Evolutionary conservation across 2,113 vertebrate species (phyloP), one percentile per base, ranked within the genome.

Genomic region (Rutilus rutilus): DNA sequence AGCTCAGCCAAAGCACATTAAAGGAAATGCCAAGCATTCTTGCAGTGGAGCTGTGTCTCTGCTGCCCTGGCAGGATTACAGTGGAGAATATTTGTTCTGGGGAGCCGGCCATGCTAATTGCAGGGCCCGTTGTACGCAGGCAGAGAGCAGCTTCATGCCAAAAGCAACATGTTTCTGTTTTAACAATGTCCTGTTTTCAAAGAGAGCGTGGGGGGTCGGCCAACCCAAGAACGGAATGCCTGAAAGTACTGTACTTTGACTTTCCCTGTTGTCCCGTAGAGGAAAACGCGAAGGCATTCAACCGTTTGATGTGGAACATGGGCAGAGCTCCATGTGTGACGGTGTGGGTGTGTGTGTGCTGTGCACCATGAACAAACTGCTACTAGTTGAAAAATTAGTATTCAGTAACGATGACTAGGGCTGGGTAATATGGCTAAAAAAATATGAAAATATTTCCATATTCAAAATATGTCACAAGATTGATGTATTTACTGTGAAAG

Each of bases 21-120:
- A 88, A 90, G 90, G 90, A 90, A 89, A 89, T 90, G 86, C 88
- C 87, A 79, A 45, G 74, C 88, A 89, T 90, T 90, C 88, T 88
- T 84, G 57, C 75, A 21, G 79, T 62, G 82, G 86, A 86, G 86
- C 88, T 67, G 47, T 87, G 73, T 90, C 78, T 89, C 84, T 89
- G 75, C 84, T 65, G 54, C 82, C 87, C 59, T 89, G 87, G 87
- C 89, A 89, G 86, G 86, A 78, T 82, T 87, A 86, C 87, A 88
- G 87, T 88, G 64, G 50, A 75, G 87, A 87, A 87, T 88, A 90
- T 90, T 90, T 90, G 84, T 89, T 89, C 86, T 86, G 85, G 84
- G 84, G 87, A 87, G 89, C 50, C 17, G 84, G 89, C 89, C 84
- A 86, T 89, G 89, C 89, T 90, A 90, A 90, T 90, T 90, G 89